Evolutionary conservation across 2,113 vertebrate genomes (phyloP).

Genomic region (Otocyon megalotis): DNA sequence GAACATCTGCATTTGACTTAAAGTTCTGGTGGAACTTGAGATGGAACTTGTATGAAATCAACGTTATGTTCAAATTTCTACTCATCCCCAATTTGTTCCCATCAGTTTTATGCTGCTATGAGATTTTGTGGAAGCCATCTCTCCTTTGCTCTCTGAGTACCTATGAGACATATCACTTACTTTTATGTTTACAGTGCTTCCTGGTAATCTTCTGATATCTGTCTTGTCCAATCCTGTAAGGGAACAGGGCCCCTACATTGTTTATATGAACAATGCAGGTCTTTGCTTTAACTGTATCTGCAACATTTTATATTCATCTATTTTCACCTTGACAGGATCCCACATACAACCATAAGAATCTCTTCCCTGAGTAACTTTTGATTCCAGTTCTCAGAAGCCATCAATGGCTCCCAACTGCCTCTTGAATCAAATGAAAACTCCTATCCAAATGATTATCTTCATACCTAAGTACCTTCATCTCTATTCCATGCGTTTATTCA

Average conservation of each 20-base stretch:
- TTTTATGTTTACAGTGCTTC: not conserved
- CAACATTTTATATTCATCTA: constrained; percentile 7
- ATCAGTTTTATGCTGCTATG: not conserved
- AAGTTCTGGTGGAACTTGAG: not conserved
- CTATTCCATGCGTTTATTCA: constrained; percentile 35
- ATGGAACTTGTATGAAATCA: not conserved
- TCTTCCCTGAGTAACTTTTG: constrained; percentile 56
- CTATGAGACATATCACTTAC: not conserved
- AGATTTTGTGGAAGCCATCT: not conserved
- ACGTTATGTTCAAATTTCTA: not conserved
- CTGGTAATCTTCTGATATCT: not conserved
- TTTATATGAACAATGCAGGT: not conserved
- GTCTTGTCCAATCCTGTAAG: not conserved
- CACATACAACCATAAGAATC: constrained; percentile 36
- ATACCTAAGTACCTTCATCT: constrained; percentile 58
- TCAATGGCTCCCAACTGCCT: constrained; percentile 64
- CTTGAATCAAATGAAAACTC: constrained; percentile 74
- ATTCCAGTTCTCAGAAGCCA: constrained; percentile 57
- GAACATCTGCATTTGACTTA: not conserved
- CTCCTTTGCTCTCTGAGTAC: not conserved
- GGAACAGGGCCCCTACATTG: not conserved
- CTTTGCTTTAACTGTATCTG: not conserved
- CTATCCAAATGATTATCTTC: constrained; percentile 55
- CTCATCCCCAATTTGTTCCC: not conserved
- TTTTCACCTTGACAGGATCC: constrained; percentile 48